A percentile compares a stretch with the other conserved stretches of the same genome.
Evolutionary conservation across 2,797 vertebrate species (phyloP).

Genomic region (Cirrhinus mrigala): DNA sequence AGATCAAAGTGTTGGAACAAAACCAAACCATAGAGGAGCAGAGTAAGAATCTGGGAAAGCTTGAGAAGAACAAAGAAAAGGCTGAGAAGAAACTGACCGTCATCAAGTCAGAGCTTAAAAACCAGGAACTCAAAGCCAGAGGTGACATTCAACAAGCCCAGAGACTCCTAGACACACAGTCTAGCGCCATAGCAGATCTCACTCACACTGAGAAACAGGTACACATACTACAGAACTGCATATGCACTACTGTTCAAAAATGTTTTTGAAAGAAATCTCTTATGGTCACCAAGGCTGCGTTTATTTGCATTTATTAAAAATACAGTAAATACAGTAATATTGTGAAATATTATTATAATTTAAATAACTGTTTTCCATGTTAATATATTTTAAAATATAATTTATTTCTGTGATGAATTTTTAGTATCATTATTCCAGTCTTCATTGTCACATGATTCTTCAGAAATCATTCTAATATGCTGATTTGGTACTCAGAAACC

Average conservation of each 20-base stretch:
- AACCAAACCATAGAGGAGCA: constrained; percentile 84
- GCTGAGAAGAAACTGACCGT: constrained; percentile 79
- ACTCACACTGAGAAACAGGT: constrained; percentile 87
- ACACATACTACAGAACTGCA: constrained; percentile 19
- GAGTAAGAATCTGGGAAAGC: constrained; percentile 78
- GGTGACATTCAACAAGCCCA: constrained; percentile 78
- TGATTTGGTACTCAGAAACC: not conserved
- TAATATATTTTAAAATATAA: not conserved
- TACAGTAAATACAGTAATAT: not conserved
- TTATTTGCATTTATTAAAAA: not conserved
- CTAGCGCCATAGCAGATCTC: constrained; percentile 79
- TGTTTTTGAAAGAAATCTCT: not conserved
- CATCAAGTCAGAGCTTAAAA: constrained; percentile 81
- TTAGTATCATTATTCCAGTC: not conserved
- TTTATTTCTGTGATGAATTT: not conserved
- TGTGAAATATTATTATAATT: not conserved
- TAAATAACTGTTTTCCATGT: not conserved
- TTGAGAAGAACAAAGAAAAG: constrained; percentile 84
- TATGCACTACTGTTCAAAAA: not conserved
- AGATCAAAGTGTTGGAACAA: constrained; percentile 90
- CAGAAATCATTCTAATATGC: too few relatives aligned
- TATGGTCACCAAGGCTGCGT: not conserved
- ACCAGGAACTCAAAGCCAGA: constrained; percentile 71
- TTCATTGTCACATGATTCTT: not conserved
- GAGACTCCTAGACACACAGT: constrained; percentile 73